Conservation (phyloP, 2,113 vertebrate genomes). For the Cavia aperea region DNA sequence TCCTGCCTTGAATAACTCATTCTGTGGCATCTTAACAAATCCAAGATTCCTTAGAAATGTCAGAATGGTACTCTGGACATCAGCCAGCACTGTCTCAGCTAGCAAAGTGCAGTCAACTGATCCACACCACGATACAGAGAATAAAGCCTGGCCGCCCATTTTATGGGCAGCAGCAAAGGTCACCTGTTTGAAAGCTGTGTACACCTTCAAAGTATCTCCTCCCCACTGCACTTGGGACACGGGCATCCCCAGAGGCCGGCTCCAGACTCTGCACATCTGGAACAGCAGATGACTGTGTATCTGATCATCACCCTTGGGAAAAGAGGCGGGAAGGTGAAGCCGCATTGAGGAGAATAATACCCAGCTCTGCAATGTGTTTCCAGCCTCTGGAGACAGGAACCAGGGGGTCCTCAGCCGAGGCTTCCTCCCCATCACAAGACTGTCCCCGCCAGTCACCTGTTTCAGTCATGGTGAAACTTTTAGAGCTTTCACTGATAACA, state of each 20-base stretch:
- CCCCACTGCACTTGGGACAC: background rate
- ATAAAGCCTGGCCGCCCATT: conserved; percentile 6
- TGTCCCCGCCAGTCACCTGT: background rate
- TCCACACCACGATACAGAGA: conserved; percentile 17
- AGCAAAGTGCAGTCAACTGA: conserved; percentile 48
- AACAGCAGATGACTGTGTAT: background rate
- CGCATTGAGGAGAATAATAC: background rate
- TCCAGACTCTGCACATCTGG: background rate
- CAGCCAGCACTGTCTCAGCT: conserved; percentile 13
- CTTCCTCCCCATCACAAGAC: background rate
- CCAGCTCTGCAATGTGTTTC: background rate
- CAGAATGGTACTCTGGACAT: conserved; percentile 11
- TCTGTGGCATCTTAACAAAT: conserved; percentile 36
- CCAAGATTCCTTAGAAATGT: conserved; percentile 21
- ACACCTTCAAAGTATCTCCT: background rate
- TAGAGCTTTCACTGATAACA: background rate
- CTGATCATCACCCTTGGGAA: background rate
- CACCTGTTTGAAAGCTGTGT: background rate
- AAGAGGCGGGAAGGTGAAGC: background rate
- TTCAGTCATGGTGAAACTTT: background rate
- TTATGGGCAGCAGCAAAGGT: background rate
- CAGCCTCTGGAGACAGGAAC: background rate
- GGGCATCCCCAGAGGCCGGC: background rate
- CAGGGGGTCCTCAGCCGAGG: rapidly evolving
- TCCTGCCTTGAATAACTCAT: background rate